Evolutionary conservation across 2,888 invertebrate species (phyloP).

Genomic region (Melanotus villosus): DNA sequence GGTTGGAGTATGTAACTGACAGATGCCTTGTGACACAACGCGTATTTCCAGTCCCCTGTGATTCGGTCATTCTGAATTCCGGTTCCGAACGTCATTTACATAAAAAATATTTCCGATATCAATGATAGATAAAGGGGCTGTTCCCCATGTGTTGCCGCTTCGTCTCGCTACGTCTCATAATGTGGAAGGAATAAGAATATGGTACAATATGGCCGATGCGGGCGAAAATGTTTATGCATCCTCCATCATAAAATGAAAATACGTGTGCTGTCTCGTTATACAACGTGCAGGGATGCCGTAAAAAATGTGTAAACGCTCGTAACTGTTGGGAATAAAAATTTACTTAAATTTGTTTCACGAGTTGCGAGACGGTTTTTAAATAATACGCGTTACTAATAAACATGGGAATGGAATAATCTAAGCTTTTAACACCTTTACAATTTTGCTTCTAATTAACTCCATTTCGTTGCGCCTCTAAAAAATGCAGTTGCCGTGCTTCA

Average conservation of each 20-base stretch:
- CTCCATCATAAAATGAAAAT: constrained; percentile 43
- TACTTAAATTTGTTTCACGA: constrained; percentile 25
- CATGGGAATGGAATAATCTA: constrained; percentile 22
- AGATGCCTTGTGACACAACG: constrained; percentile 41
- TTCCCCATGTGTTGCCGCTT: constrained; percentile 48
- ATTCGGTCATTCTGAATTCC: constrained; percentile 55
- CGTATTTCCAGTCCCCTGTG: constrained; percentile 46
- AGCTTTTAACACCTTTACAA: constrained; percentile 37
- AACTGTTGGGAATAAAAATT: constrained; percentile 33
- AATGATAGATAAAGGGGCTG: constrained; percentile 52
- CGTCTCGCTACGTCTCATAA: constrained; percentile 46
- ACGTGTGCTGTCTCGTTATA: constrained; percentile 39
- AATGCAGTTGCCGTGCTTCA: constrained; percentile 13
- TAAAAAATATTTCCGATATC: constrained; percentile 59
- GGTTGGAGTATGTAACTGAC: constrained; percentile 41
- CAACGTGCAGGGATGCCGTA: constrained; percentile 30
- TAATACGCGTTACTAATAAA: constrained; percentile 16
- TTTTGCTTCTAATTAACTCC: constrained; percentile 33
- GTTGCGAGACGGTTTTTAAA: constrained; percentile 18
- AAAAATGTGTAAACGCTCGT: constrained; percentile 40
- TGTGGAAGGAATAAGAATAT: constrained; percentile 47
- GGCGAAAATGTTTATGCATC: constrained; percentile 46
- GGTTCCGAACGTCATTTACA: constrained; percentile 56
- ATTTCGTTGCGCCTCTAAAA: constrained; percentile 29
- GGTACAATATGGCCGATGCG: constrained; percentile 41